These are phyloP conservation scores for Seira sanloemensis DNA, from an alignment of 2,888 invertebrate genomes.

Conservation along the genomic window DNA sequence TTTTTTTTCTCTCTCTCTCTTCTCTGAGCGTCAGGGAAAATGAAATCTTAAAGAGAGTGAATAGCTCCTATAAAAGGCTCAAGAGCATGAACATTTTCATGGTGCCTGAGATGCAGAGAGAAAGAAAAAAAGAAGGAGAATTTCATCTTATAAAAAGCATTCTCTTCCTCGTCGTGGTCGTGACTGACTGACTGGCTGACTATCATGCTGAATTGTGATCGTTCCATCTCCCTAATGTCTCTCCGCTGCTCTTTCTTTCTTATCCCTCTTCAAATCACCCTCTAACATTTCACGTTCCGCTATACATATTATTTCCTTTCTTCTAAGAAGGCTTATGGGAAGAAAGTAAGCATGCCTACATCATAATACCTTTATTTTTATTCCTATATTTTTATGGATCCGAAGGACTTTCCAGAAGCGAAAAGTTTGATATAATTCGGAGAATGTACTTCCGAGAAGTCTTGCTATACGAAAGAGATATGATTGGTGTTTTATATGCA, in stretches of 20 bases:
- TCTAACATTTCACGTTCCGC: neutral
- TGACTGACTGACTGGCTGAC: conserved; percentile 1
- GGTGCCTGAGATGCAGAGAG: neutral
- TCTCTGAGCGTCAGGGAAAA: conserved; percentile 28
- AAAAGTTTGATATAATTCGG: no score
- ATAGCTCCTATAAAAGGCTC: neutral
- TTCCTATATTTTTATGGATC: neutral
- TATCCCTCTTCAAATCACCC: conserved; percentile 15
- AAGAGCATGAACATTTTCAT: neutral
- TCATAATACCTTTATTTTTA: neutral
- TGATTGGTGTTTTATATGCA: neutral
- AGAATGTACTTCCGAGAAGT: neutral
- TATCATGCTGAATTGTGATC: conserved; percentile 31
- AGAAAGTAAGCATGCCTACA: neutral
- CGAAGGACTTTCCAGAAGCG: neutral
- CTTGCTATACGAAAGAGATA: neutral
- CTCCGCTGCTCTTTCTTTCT: conserved; percentile 1
- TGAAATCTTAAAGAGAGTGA: conserved; percentile 13
- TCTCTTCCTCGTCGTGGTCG: conserved; percentile 15
- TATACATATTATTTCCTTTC: neutral
- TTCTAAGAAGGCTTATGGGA: neutral
- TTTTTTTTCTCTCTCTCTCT: conserved; percentile 1
- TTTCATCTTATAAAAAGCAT: conserved; percentile 43
- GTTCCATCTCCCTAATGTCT: conserved; percentile 45
- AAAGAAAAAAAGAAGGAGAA: neutral